Evolutionary conservation across 2,888 invertebrate species (phyloP).

Genomic region (Sinopyrophorus schimmeli): DNA sequence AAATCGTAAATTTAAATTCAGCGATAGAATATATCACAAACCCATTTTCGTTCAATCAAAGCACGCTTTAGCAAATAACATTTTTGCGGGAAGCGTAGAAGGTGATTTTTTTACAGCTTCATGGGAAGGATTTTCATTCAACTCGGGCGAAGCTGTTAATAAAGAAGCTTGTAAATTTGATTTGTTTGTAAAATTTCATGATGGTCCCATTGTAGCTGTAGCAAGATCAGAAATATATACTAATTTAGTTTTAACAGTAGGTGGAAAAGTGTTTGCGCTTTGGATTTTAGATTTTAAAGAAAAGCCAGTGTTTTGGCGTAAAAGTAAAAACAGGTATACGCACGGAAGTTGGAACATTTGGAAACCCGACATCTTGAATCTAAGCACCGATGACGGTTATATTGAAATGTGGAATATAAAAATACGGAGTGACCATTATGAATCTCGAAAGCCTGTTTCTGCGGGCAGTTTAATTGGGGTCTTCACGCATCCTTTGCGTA

Average conservation of each 20-base stretch:
- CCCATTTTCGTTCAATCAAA: conserved; percentile 22
- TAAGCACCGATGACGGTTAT: conserved; percentile 73
- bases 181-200: conserved; percentile 64
- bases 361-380: conserved; percentile 64
- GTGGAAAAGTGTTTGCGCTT: conserved; percentile 50
- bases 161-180: conserved; percentile 59
- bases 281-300: conserved; percentile 61
- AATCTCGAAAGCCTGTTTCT: conserved; percentile 51
- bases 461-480: conserved; percentile 30
- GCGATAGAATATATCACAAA: conserved; percentile 31
- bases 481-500: conserved; percentile 57
- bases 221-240: conserved; percentile 65
- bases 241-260: conserved; percentile 64
- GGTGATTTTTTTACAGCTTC: conserved; percentile 49
- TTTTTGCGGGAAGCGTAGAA: conserved; percentile 44
- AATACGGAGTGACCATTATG: conserved; percentile 65
- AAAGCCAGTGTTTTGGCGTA: conserved; percentile 70
- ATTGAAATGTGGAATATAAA: conserved; percentile 80
- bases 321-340: conserved; percentile 61
- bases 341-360: conserved; percentile 76
- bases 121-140: conserved; percentile 72
- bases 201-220: conserved; percentile 68
- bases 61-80: conserved; percentile 19
- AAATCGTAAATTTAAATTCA: conserved; percentile 22
- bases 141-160: conserved; percentile 63